These are phyloP conservation scores for Actinemys pallida DNA, from an alignment of 2,113 vertebrate genomes.

Conservation along the genomic window DNA sequence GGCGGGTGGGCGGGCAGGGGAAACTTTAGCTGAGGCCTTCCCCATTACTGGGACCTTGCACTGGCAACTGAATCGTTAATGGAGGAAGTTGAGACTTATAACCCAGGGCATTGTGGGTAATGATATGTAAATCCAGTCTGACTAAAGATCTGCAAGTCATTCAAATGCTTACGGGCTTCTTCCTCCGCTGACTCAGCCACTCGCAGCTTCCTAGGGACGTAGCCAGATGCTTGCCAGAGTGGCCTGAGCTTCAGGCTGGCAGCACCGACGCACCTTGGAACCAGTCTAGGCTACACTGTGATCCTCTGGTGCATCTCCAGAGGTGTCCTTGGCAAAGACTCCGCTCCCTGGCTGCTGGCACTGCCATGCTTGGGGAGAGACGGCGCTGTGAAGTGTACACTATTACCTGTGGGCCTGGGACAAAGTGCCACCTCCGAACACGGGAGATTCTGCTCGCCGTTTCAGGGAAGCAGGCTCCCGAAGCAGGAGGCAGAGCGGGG, in stretches of 20 bases:
- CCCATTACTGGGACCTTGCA: background rate
- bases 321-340: no score
- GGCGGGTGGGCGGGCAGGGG: fast-evolving
- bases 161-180: background rate
- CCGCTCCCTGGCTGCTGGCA: no score
- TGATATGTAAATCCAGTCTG: background rate
- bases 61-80: fast-evolving
- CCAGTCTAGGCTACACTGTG: no score
- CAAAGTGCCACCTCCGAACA: no score
- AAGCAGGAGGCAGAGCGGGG: no score
- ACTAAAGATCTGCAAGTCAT: constrained; percentile 56
- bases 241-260: background rate
- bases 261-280: no score
- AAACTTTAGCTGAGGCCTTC: background rate
- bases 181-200: constrained; percentile 33
- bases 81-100: background rate
- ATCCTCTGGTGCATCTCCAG: no score
- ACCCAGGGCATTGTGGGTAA: background rate
- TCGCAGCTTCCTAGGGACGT: background rate
- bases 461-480: no score
- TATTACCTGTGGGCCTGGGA: no score
- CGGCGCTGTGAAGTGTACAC: no score
- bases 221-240: background rate
- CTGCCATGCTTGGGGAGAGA: no score
- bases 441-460: no score